Percentiles rank a stretch among this genome's conserved stretches.
These are phyloP conservation scores for Trematomus loennbergii DNA, from an alignment of 2,113 vertebrate species.

Conservation along the genomic window DNA sequence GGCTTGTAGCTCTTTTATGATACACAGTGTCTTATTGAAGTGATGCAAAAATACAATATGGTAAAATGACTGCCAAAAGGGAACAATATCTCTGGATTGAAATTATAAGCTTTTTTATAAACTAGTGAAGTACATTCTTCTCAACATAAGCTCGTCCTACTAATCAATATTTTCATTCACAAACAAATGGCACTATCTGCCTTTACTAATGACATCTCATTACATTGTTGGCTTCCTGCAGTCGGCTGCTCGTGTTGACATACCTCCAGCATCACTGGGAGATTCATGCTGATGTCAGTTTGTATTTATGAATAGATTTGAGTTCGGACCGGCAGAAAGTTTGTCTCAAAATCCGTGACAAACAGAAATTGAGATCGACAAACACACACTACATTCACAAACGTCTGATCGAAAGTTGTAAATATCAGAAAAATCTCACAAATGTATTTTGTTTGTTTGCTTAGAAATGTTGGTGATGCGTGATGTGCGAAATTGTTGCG, in stretches of 20 bases:
- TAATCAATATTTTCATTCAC: background rate
- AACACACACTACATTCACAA: no score
- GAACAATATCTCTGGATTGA: slow-evolving; percentile 6
- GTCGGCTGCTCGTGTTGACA: background rate
- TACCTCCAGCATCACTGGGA: background rate
- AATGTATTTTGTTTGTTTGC: no score
- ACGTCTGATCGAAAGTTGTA: no score
- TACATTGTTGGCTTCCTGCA: background rate
- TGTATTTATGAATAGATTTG: background rate
- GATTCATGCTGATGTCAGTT: background rate
- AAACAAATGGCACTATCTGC: background rate
- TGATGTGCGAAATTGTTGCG: slow-evolving; percentile 11
- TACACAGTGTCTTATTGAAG: background rate
- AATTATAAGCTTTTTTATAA: background rate
- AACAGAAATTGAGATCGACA: no score
- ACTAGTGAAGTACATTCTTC: background rate
- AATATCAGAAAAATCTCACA: no score
- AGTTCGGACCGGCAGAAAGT: no score
- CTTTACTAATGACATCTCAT: background rate
- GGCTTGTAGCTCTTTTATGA: background rate
- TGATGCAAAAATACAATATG: background rate
- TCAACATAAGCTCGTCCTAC: background rate
- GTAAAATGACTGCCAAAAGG: background rate
- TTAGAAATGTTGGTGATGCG: background rate
- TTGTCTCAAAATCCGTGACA: no score